Evolutionary conservation across 2,797 vertebrate species (phyloP), one percentile per base, ranked within the genome.

Genomic region (Cryptoprocta ferox): DNA sequence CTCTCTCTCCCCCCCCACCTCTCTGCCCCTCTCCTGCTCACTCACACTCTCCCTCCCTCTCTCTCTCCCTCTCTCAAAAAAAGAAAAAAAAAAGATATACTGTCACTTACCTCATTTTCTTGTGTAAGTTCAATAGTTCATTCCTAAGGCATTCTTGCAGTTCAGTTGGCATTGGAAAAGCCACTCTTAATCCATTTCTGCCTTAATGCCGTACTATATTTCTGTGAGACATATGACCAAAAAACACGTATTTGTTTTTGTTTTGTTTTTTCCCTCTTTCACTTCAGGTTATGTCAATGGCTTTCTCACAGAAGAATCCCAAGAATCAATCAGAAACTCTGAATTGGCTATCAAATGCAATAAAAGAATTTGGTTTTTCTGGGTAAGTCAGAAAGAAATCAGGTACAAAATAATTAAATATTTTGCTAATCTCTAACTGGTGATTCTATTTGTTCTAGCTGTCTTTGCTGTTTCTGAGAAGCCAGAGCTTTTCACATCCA

Each of bases 301-400:
- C 99, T 2, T 99, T 99, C 97, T 99, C 99, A 76, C 99, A 99
- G 97, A 99, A 99, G 98, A 99, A 99, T 98, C 99, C 99, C 71
- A 99, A 99, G 98, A 99, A 99, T 98, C 99, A 99, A 88, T 99
- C 99, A 2, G 99, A 99, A 99, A 99, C 99, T 6, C 99, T 99
- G 83, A 99, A 99, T 98, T 99, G 99, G 99, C 98, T 99, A 89
- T 99, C 99, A 78, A 99, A 99, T 97, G 99, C 99, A 78, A 99
- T 99, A 98, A 99, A 99, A 98, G 99, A 99, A 98, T 99, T 99
- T 98, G 99, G 99, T 50, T 99, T 99, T 98, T 98, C 99, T 94
- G 99, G 99, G 99, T 99, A 98, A 97, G 99, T 98, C 59, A 96
- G 79, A 59, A 89, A 96, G 78, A 97, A 96, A n/a, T 61, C 4